These are phyloP conservation scores for Drosophila truncata DNA, from an alignment of 1,140 invertebrate genomes.

Conservation along the genomic window DNA sequence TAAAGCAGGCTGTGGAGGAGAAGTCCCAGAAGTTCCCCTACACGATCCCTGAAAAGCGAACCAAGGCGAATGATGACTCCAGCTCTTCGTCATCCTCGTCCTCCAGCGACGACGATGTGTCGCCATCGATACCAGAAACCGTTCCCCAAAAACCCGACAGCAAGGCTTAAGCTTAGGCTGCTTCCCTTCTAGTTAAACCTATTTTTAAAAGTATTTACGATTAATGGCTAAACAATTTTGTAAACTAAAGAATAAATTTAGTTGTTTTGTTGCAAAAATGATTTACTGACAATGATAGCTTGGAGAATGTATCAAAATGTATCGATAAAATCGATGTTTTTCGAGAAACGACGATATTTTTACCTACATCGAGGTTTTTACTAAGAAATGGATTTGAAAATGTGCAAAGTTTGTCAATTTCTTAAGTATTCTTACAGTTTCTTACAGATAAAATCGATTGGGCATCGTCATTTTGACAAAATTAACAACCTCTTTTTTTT, in stretches of 20 bases:
- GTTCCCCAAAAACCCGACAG: conserved; percentile 59
- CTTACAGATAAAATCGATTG: no score
- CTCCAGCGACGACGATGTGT: conserved; percentile 85
- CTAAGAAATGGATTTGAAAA: no score
- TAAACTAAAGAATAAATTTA: conserved; percentile 65
- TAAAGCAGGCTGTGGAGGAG: conserved; percentile 86
- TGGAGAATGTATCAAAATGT: no score
- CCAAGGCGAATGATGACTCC: conserved; percentile 77
- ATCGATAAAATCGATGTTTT: no score
- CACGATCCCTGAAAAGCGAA: conserved; percentile 77
- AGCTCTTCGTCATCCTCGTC: conserved; percentile 78
- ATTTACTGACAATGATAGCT: not conserved
- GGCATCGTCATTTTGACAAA: no score
- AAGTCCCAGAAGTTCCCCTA: conserved; percentile 86
- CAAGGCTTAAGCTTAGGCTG: conserved; percentile 33
- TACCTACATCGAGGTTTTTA: no score
- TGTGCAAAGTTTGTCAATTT: no score
- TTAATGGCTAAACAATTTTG: conserved; percentile 40
- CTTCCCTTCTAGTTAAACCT: conserved; percentile 37
- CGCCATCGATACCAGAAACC: conserved; percentile 74
- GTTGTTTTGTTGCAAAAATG: conserved; percentile 57
- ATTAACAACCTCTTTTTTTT: no score
- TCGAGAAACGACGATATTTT: no score
- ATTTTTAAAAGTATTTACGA: conserved; percentile 69
- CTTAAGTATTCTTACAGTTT: no score